Evolutionary conservation across 2,888 invertebrate species (phyloP), one percentile per base, ranked within the genome.

Genomic region (Epinotia brunnichana): DNA sequence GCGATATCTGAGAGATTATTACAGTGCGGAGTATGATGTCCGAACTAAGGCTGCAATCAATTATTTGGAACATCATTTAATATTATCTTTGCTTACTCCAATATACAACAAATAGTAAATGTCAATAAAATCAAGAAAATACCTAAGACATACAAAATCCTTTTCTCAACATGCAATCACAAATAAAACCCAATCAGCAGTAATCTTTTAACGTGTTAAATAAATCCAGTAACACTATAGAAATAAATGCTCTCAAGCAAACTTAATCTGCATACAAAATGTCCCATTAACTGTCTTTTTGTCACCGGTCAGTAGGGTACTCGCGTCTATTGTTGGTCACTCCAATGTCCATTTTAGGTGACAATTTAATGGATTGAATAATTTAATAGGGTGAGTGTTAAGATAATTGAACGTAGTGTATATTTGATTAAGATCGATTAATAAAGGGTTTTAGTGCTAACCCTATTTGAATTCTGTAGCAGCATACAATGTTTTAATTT

Each of bases 201-300:
- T 63, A 59, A 63, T 63, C 72, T 62, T 21, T 56, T 68, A 56
- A 62, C 48, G 21, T 41, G 35, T 19, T 17, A 67, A 68, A 63
- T 62, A 68, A 60, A 68, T 73, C 68, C 63, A 62, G 63, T 73
- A 63, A 41, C 29, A 51, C 68, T 63, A 69, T 63, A 63, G 57
- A 68, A 63, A 69, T 64, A 70, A 70, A 54, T 64, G 75, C 70
- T 76, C 74, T 70, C 82, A 80, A 82, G 83, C 80, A 79, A 82
- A 85, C 83, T 77, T 87, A 90, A 91, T 92, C 87, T 92, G 87
- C 91, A 91, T 92, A 85, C 84, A 79, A 84, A 90, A 90, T 87
- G 84, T 77, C 79, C 78, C 82, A 80, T 83, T 85, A 84, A 84
- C 84, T 80, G 85, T 83, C 88, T 88, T 90, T 90, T 89, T 87